These are phyloP conservation scores for Pantherophis guttatus DNA, from an alignment of 2,113 vertebrate species.

Conservation along the genomic window DNA sequence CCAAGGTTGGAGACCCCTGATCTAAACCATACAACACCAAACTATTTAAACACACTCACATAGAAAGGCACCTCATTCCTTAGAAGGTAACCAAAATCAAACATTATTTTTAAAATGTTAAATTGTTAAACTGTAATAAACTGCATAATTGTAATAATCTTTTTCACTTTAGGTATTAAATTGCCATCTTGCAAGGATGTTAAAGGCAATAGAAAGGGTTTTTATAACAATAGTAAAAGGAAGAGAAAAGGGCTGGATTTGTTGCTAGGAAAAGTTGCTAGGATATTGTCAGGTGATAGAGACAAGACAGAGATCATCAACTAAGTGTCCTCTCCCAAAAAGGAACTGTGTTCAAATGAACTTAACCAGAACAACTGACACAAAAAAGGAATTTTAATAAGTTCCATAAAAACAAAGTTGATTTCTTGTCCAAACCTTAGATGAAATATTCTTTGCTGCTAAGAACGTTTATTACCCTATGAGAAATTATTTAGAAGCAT, in stretches of 20 bases:
- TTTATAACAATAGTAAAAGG: not conserved
- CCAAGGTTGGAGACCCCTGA: not conserved
- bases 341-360: not conserved
- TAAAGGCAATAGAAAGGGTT: not conserved
- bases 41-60: not conserved
- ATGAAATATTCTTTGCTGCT: not conserved
- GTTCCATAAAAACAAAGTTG: not conserved
- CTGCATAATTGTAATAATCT: not conserved
- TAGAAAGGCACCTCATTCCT: not conserved
- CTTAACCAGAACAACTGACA: not conserved
- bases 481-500: not conserved
- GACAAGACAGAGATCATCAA: not conserved
- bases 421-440: not conserved
- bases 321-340: not conserved
- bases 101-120: not conserved
- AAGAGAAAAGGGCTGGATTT: not conserved
- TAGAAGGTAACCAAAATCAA: not conserved
- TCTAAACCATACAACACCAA: not conserved
- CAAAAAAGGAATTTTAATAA: not conserved
- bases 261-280: not conserved
- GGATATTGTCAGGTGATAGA: not conserved
- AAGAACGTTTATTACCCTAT: not conserved
- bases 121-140: not conserved
- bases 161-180: not conserved
- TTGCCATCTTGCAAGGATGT: not conserved